Base-by-base conservation (phyloP, 2,797 vertebrate genomes). In the Peromyscus melanophrys region DNA sequence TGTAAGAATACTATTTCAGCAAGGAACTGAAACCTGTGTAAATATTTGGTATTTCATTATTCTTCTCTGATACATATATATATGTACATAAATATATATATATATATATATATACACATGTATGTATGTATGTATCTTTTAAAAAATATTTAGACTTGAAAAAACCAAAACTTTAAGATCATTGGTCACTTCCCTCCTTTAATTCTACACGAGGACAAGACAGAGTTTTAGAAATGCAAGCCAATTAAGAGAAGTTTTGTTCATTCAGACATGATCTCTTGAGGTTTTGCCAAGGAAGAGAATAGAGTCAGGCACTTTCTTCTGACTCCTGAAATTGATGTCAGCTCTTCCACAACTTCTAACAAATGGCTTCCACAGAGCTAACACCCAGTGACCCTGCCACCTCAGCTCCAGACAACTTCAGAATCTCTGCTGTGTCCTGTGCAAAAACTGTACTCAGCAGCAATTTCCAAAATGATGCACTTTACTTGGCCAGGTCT, bases 401-500 rank as follows among this genome's bases (percentile, higher is more conserved):
- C 71, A 52, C 55, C 86, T 71, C 75, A 21, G 71, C 12, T 14
- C 61, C 29, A 34, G 57, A 46, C 12, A 67, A 37, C 86, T 94
- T 69, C 40, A n/a, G 63, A 95, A 91, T n/a, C 49, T 95, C 57
- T 73, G 82, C 86, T 76, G n/a, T 29, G 49, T 17, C 1, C 23
- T 73, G 31, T 14, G 31, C 59, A 78, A 61, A 63, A 80, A 67
- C 71, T 69, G 73, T n/a, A 89, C 69, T 93, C 85, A 59, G 91
- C 69, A 90, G 71, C 95, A 97, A 78, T 97, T 96, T 96, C 94
- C 82, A 89, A 91, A 98, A 94, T 27, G 83, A 92, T 77, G 55
- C 65, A 73, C 88, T 97, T 82, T 59, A 73, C 90, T 94, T 34
- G 46, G 52, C n/a, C 71, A 95, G 89, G 83, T 86, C 86, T 37